Evolutionary conservation across 2,888 invertebrate species (phyloP).

Genomic region (Nemotelus pantherinus): DNA sequence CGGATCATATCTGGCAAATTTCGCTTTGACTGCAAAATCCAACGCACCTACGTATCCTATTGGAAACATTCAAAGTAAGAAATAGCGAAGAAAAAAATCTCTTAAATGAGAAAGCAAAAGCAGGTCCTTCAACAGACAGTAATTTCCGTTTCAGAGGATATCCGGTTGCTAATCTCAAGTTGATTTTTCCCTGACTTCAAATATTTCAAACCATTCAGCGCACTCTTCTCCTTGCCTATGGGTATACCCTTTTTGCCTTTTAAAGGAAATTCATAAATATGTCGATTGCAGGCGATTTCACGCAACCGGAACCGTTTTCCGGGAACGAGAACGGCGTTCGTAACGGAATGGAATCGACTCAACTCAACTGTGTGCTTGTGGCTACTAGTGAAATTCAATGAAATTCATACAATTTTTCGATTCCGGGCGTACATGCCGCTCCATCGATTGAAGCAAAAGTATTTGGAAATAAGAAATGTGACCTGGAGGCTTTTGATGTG

Average conservation of each 20-base stretch:
- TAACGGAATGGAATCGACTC: no score
- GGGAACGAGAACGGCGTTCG: background rate
- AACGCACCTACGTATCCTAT: no score
- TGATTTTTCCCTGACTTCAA: conserved; percentile 29
- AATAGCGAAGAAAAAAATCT: conserved; percentile 13
- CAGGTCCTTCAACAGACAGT: conserved; percentile 38
- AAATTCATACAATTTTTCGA: conserved; percentile 31
- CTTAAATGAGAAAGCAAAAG: conserved; percentile 9
- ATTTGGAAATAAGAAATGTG: no score
- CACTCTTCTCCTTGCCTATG: background rate
- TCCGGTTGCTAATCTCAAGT: conserved; percentile 43
- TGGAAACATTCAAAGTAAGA: background rate
- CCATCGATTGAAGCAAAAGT: background rate
- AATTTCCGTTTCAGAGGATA: conserved; percentile 44
- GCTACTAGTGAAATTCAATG: conserved; percentile 25
- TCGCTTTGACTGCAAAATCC: no score
- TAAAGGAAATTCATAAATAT: conserved; percentile 36
- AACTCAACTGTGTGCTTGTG: background rate
- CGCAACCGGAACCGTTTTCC: conserved; percentile 23
- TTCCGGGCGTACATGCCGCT: conserved; percentile 9
- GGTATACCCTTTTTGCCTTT: background rate
- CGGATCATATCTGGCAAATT: no score
- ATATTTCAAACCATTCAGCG: conserved; percentile 6
- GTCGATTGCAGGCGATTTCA: conserved; percentile 32
- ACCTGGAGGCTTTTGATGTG: no score